These are phyloP conservation scores for Catharus fuscescens DNA, from an alignment of 2,113 vertebrate genomes.

Conservation along the genomic window DNA sequence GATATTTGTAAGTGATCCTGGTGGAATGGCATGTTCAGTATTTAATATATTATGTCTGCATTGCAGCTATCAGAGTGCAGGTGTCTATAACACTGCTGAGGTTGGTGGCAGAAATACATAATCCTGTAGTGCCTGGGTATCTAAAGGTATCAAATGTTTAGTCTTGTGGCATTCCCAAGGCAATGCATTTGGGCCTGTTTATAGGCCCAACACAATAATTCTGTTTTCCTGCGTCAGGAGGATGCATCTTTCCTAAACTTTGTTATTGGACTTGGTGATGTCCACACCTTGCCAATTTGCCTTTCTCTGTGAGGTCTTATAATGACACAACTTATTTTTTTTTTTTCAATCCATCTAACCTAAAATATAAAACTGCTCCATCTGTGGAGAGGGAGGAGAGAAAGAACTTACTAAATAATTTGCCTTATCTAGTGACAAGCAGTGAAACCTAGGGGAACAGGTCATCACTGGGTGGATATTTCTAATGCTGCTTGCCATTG, in stretches of 20 bases:
- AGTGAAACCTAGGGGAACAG: not conserved
- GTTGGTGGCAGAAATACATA: not conserved
- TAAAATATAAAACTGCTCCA: not conserved
- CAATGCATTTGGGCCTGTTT: not conserved
- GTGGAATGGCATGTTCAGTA: not conserved
- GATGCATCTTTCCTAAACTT: not conserved
- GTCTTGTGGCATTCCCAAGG: not conserved
- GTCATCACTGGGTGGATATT: not conserved
- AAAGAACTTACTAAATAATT: not conserved
- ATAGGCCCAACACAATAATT: not conserved
- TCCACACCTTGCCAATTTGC: not conserved
- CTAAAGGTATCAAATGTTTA: not conserved
- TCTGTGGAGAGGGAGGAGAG: not conserved
- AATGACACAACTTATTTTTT: not conserved
- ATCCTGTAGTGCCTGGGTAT: not conserved
- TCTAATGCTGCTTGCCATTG: not conserved
- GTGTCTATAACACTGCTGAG: not conserved
- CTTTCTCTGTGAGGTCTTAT: not conserved
- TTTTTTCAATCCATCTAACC: not conserved
- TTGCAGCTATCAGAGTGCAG: not conserved
- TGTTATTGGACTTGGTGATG: not conserved
- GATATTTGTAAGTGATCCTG: not conserved
- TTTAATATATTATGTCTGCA: not conserved
- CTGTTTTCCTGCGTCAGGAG: not conserved
- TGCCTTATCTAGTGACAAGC: not conserved